Conservation (phyloP, 1,140 invertebrate genomes). For the Zaprionus camerounensis region DNA sequence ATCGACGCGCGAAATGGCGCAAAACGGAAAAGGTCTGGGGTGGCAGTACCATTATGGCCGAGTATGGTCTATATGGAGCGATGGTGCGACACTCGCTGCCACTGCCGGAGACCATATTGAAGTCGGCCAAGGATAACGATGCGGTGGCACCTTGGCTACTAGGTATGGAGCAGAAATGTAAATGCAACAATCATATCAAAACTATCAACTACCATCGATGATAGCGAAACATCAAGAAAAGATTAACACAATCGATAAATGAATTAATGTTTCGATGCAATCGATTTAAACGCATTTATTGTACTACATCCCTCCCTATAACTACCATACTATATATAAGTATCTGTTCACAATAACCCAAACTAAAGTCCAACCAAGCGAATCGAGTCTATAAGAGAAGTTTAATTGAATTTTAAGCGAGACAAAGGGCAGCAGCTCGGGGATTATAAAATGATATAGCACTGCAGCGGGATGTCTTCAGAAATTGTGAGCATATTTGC, state of each 20-base stretch:
- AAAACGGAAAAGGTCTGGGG: conserved; percentile 99
- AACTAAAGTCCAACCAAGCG: conserved; percentile 9
- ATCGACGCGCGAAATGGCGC: conserved; percentile 98
- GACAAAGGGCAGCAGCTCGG: conserved; percentile 63
- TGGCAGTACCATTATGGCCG: conserved; percentile 99
- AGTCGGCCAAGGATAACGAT: conserved; percentile 97
- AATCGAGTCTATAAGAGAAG: conserved; percentile 18
- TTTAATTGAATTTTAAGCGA: conserved; percentile 73
- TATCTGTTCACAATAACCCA: no score
- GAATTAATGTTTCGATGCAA: background rate
- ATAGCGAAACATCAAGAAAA: conserved; percentile 11
- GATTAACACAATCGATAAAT: background rate
- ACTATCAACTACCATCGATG: conserved; percentile 15
- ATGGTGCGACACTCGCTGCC: conserved; percentile 99
- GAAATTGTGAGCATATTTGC: conserved; percentile 83
- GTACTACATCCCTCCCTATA: background rate
- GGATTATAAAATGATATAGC: conserved; percentile 73
- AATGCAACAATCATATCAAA: conserved; percentile 84
- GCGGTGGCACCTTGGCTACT: conserved; percentile 99
- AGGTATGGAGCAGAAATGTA: conserved; percentile 89
- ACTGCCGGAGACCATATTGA: conserved; percentile 98
- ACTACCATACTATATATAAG: background rate
- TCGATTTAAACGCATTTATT: background rate
- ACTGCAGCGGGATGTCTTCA: background rate
- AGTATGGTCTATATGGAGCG: conserved; percentile 99